Conservation (phyloP, 1,140 invertebrate species). For the Papilio polytes region DNA sequence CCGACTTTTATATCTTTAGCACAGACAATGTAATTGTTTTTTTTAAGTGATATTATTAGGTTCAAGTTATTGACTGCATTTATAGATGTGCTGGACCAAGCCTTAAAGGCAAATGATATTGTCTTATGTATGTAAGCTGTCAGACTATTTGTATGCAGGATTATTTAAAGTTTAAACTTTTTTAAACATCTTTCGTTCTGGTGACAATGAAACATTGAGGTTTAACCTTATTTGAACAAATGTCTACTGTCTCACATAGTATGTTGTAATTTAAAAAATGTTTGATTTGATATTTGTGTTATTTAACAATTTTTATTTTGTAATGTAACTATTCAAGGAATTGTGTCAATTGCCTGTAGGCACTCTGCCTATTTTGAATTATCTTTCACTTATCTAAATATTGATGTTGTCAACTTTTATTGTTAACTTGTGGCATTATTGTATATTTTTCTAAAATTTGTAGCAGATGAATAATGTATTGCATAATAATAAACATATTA, state of each 20-base stretch:
- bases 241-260: too few relatives aligned
- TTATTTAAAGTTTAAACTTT: not conserved
- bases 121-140: too few relatives aligned
- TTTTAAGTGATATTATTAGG: too few relatives aligned
- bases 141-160: too few relatives aligned
- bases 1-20: not conserved
- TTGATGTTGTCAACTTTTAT: not conserved
- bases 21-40: too few relatives aligned
- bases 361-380: too few relatives aligned
- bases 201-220: too few relatives aligned
- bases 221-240: too few relatives aligned
- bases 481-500: constrained; percentile 28
- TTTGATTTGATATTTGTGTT: not conserved
- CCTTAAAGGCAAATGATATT: too few relatives aligned
- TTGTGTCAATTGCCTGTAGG: not conserved
- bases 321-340: not conserved
- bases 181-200: not conserved
- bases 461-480: not conserved
- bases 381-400: not conserved
- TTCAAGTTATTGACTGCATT: too few relatives aligned
- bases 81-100: too few relatives aligned
- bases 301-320: not conserved
- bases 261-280: not conserved
- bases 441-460: not conserved
- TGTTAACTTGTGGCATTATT: not conserved